Percentiles rank a stretch among this genome's conserved stretches.
These are phyloP conservation scores for Opisthocomus hoazin DNA, from an alignment of 2,113 vertebrate genomes.

Conservation along the genomic window DNA sequence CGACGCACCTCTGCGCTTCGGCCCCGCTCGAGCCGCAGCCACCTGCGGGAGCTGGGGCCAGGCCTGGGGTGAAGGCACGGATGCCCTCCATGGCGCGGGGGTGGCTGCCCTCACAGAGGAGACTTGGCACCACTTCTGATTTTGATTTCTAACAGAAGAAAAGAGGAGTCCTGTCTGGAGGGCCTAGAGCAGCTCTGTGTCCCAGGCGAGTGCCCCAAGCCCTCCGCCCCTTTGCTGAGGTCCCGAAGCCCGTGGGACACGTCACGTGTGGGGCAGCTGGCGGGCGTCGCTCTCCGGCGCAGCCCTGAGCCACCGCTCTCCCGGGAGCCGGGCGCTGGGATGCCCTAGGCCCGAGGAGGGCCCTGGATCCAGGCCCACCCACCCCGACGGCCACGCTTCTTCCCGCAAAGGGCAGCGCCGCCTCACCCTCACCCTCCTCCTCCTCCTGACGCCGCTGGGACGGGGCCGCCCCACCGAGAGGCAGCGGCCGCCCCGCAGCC, in stretches of 20 bases:
- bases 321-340: accelerated
- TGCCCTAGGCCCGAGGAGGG: too few species aligned
- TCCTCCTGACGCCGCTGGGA: background rate
- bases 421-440: background rate
- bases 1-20: accelerated
- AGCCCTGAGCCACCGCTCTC: background rate
- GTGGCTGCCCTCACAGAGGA: background rate
- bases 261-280: accelerated
- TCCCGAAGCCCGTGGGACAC: accelerated
- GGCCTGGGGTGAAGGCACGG: background rate
- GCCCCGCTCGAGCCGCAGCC: too few species aligned
- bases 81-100: accelerated
- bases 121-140: accelerated
- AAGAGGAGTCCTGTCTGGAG: too few species aligned
- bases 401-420: background rate
- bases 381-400: background rate
- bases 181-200: too few species aligned
- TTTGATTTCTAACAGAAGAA: too few species aligned
- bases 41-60: accelerated
- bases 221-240: accelerated
- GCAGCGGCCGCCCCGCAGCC: background rate
- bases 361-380: accelerated
- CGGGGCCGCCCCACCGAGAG: too few species aligned
- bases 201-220: background rate
- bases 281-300: background rate